phyloP scores from a whole-genome alignment of 2,888 invertebrate genomes.

The Acleris sparsana region DNA sequence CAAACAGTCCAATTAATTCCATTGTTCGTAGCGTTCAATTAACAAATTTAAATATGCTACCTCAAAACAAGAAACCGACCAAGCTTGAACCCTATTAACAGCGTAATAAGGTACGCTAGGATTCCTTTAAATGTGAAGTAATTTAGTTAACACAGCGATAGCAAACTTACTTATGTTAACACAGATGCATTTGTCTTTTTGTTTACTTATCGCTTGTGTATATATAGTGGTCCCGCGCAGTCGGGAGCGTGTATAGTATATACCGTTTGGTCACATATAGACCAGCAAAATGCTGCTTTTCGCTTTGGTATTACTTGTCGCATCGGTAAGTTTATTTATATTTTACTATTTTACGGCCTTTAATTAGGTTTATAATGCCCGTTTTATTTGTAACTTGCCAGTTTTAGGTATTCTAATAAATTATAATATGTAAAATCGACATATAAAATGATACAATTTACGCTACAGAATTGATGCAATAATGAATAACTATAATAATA shows the following conservation, averaged over 20 bases:
- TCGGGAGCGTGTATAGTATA: constrained; percentile 69
- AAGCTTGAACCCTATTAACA: constrained; percentile 34
- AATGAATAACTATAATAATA: too few species aligned
- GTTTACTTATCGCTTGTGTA: constrained; percentile 57
- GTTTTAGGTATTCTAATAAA: not conserved
- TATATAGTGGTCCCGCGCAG: constrained; percentile 58
- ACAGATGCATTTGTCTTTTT: constrained; percentile 58
- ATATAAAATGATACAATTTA: too few species aligned
- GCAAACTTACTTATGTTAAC: constrained; percentile 49
- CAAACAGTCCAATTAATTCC: constrained; percentile 61
- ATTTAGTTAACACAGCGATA: constrained; percentile 32
- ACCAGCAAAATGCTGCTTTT: constrained; percentile 73
- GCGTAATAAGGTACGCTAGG: constrained; percentile 10
- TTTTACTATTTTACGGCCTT: constrained; percentile 6
- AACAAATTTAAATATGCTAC: constrained; percentile 38
- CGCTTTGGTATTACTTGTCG: constrained; percentile 65
- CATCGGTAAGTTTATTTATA: constrained; percentile 61
- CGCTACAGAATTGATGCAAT: too few species aligned
- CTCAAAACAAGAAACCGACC: not conserved
- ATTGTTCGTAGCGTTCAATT: constrained; percentile 53
- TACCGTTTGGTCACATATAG: constrained; percentile 69
- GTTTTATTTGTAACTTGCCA: not conserved
- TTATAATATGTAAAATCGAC: too few species aligned
- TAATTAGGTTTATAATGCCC: constrained; percentile 6
- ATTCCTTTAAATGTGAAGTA: not conserved